Conservation (phyloP, 1,140 invertebrate species). For the Saccostrea echinata region DNA sequence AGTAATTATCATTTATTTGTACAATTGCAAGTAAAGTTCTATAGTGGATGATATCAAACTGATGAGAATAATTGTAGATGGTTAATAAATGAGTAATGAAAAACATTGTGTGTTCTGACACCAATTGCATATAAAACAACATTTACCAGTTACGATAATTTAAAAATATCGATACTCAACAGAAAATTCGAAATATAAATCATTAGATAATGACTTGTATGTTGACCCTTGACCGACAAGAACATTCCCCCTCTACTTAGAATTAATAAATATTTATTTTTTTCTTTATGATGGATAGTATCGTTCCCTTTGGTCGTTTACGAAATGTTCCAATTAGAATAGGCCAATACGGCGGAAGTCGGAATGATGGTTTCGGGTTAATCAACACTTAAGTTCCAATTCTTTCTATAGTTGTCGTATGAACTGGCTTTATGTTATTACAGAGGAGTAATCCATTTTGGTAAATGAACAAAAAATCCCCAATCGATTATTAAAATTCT, state of each 20-base stretch:
- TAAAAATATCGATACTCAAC: neutral
- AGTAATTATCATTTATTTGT: neutral
- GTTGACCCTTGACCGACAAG: neutral
- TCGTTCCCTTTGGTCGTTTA: neutral
- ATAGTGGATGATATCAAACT: too few relatives aligned
- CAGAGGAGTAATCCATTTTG: neutral
- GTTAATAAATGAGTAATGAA: neutral
- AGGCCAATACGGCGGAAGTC: neutral
- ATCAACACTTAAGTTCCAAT: neutral
- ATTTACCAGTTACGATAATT: neutral
- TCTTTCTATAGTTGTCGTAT: neutral
- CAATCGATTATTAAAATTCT: conserved; percentile 20
- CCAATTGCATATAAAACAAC: neutral
- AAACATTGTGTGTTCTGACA: neutral
- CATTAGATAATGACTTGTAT: neutral
- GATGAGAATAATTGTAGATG: neutral
- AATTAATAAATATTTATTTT: conserved; percentile 8
- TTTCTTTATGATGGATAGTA: neutral
- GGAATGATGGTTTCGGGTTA: neutral
- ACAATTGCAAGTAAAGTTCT: too few relatives aligned
- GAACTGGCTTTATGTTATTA: neutral
- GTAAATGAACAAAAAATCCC: conserved; percentile 16
- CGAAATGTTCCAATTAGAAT: neutral
- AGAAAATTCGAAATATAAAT: too few relatives aligned
- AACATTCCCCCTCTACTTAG: neutral